Evolutionary conservation across 2,113 vertebrate genomes (phyloP).

Genomic region (Macquaria australasica): DNA sequence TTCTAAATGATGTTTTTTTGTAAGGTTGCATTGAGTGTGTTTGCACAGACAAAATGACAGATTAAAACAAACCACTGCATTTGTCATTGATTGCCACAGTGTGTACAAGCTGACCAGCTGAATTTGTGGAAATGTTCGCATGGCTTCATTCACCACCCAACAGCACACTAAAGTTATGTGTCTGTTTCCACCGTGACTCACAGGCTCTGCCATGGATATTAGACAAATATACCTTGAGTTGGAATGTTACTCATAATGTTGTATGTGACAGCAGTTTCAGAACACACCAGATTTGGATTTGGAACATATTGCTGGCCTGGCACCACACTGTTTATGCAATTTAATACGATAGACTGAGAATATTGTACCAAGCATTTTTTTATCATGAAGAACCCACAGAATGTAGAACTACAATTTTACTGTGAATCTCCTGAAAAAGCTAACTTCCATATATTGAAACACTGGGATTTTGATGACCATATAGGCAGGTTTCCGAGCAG

Average conservation of each 20-base stretch:
- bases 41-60: neutral
- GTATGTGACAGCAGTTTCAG: slow-evolving; percentile 15
- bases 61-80: neutral
- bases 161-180: slow-evolving; percentile 15
- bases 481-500: neutral
- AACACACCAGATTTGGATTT: neutral
- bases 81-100: slow-evolving; percentile 16
- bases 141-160: neutral
- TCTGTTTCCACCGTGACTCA: slow-evolving; percentile 50
- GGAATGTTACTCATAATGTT: neutral
- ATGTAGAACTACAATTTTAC: neutral
- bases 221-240: slow-evolving; percentile 34
- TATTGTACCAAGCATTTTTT: neutral
- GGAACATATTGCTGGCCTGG: neutral
- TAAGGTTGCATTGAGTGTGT: neutral
- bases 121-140: slow-evolving; percentile 12
- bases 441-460: neutral
- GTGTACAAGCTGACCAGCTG: neutral
- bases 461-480: neutral
- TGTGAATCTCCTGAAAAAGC: neutral
- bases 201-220: slow-evolving; percentile 28
- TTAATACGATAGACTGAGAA: neutral
- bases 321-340: neutral
- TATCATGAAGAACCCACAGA: neutral
- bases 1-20: neutral